Base-by-base conservation (phyloP, 1,140 invertebrate genomes). In the Antheraea pernyi region DNA sequence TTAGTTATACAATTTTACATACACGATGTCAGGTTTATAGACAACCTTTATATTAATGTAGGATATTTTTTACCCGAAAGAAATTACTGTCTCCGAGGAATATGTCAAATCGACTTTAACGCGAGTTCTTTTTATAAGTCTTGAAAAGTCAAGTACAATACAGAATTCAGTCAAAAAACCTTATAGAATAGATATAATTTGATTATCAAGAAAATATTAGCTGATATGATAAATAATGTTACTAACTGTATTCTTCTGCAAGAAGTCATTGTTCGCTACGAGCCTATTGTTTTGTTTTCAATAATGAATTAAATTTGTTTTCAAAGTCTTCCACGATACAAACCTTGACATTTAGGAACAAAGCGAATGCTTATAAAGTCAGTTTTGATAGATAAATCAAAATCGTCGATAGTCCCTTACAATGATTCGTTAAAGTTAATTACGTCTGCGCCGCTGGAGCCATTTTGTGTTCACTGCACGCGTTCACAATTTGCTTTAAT, bases 371-470 rank as follows among this genome's bases (percentile, higher is more conserved):
- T 72, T 68, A 30, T 30, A 68, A 72, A 37, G 61, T 66, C 59
- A 60, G 37, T 65, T 78, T 76, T 78, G 71, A 64, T 69, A 70
- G 63, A 79, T 76, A 74, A 69, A 76, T 79, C 70, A 71, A 73
- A 79, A 77, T 64, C 59, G 65, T 70, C 59, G 66, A 76, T 79
- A 75, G 64, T 67, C n/a, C 37, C 58, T 64, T 70, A 75, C 77
- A 76, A 73, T 79, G 71, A 65, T 69, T 71, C 74, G 64, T 80
- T 72, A 70, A 75, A 73, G 70, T 69, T 77, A 77, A 80, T 75
- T 77, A 75, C 69, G 37, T 64, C 53, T 64, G 67, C 46, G 18
- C 30, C 36, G 62, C 59, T 64, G 46, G 58, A 58, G 61, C 36
- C 46, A 66, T 19, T 64, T 72, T 70, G 65, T 72, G 66, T 71